Evolutionary conservation across 2,888 invertebrate species (phyloP).

Genomic region (Serripes groenlandicus): DNA sequence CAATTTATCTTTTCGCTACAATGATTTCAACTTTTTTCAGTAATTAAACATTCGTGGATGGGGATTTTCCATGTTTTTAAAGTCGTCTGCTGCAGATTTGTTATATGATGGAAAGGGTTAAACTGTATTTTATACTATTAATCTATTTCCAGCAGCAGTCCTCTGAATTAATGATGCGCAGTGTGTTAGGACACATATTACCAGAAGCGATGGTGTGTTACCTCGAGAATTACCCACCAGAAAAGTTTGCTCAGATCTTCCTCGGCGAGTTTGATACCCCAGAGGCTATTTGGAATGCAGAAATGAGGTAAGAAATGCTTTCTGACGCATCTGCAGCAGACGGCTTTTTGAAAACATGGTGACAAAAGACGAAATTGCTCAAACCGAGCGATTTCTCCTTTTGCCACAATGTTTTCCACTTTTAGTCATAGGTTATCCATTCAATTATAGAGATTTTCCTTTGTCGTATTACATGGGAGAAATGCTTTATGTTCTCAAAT

Average conservation of each 20-base stretch:
- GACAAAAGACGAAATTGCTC: background rate
- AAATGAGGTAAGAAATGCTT: constrained; percentile 92
- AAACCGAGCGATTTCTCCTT: background rate
- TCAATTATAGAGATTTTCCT: no score
- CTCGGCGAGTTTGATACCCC: constrained; percentile 99
- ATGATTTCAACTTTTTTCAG: no score
- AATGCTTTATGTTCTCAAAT: no score
- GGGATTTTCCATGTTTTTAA: no score
- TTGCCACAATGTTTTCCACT: background rate
- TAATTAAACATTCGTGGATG: no score
- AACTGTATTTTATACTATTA: no score
- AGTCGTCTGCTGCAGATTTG: no score
- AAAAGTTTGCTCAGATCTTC: constrained; percentile 97
- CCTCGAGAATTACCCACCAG: constrained; percentile 98
- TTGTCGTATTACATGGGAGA: no score
- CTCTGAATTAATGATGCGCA: constrained; percentile 93
- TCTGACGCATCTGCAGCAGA: no score
- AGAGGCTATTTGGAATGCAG: constrained; percentile 99
- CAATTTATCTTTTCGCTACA: no score
- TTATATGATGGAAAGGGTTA: no score
- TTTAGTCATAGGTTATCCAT: no score
- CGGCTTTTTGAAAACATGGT: background rate
- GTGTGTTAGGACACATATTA: constrained; percentile 96
- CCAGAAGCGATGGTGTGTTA: constrained; percentile 99
- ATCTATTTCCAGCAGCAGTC: background rate